phyloP scores from a whole-genome alignment of 2,888 invertebrate genomes.

The Chaetogeoica ovagalla region DNA sequence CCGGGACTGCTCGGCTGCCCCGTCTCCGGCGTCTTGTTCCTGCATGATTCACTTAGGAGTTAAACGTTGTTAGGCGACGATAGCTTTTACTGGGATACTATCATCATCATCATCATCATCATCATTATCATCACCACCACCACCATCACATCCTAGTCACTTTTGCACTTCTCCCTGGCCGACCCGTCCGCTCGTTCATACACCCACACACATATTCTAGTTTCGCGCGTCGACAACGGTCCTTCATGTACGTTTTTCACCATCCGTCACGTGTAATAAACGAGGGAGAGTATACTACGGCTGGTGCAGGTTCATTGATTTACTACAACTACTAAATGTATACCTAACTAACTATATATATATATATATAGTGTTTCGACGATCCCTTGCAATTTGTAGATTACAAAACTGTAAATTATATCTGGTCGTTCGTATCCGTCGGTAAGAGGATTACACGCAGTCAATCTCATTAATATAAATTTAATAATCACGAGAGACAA shows the following conservation, averaged over 20 bases:
- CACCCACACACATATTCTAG: constrained; percentile 1
- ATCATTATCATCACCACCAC: neutral
- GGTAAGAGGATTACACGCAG: constrained; percentile 1
- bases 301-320: constrained; percentile 30
- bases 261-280: constrained; percentile 41
- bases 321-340: constrained; percentile 1
- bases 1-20: constrained; percentile 32
- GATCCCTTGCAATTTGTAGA: constrained; percentile 37
- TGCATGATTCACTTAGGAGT: constrained; percentile 52
- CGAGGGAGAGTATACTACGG: too few species aligned
- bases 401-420: constrained; percentile 39
- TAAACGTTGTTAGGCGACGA: constrained; percentile 53
- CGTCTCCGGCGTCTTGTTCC: constrained; percentile 47
- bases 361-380: constrained; percentile 34
- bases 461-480: neutral
- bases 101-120: neutral
- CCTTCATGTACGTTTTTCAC: constrained; percentile 40
- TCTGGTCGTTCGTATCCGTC: constrained; percentile 21
- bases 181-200: neutral
- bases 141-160: neutral
- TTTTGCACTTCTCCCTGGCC: constrained; percentile 3
- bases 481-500: too few species aligned
- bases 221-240: neutral
- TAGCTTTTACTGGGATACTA: constrained; percentile 49
- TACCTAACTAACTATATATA: too few species aligned